Base-by-base conservation (phyloP, 2,797 vertebrate species). In the Merluccius polli region DNA sequence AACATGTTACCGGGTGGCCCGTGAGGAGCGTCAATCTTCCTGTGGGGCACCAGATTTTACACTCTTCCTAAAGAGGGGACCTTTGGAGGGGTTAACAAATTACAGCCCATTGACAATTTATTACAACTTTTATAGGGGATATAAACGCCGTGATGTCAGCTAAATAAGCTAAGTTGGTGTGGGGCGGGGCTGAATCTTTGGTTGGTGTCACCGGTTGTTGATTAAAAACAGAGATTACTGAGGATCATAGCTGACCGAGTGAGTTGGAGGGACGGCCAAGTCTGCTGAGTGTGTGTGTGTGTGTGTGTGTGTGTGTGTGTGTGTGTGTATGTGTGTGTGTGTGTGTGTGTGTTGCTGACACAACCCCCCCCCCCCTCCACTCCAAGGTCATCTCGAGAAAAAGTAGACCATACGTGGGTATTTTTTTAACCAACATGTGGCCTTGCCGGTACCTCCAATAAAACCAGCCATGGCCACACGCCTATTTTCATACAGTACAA, bases 171-270 rank as follows among this genome's bases (percentile, higher is more conserved):
- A 18, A 48, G 44, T 38, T 6, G 7, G 31, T 78, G 70, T 41
- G 75, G 83, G 75, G 27, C 72, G 81, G 83, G 73, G 41, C n/a
- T n/a, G n/a, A 18, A 44, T 30, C 29, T 3, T 33, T 44, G 76
- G 70, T 8, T 29, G 81, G 83, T n/a, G 80, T 85, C 73, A 71
- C 35, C 21, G 73, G 81, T 85, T 82, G 85, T 77, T 86, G 84
- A 88, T 48, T 88, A 84, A 89, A 88, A 91, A 91, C 87, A 87
- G 76, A 90, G 90, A 90, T 91, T 91, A 88, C 81, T 73, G 68
- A 69, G 88, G 86, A 88, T 88, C 81, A 80, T 0, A 74, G 80
- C 52, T 24, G 71, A 68, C 79, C 33, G 76, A 78, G 82, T 83
- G 73, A 79, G 75, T 27, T 82, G 87, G 82, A 82, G 81, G 80